Base-by-base conservation (phyloP, 2,888 invertebrate species). In the Caenorhabditis sp. region DNA sequence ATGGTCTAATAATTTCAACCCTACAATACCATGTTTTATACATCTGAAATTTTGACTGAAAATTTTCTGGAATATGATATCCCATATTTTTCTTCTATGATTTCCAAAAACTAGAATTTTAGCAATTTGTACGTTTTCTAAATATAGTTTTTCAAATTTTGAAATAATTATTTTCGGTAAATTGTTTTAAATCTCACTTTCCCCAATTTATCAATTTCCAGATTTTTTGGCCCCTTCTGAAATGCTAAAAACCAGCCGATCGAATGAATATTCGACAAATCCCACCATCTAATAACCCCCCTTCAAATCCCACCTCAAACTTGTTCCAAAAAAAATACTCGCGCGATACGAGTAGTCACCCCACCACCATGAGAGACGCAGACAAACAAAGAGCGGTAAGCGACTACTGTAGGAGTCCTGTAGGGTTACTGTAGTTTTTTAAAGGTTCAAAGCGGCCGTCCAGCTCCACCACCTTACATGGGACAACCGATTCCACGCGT, bases 381-480 rank as follows among this genome's bases (percentile, higher is more conserved):
- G 50, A 50, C 7, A 50, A 20, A 50, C 3, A 38, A 14, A 38
- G 38, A 38, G 38, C 7, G 38, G 14, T 7, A 38, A 14, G 14
- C 14, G 38, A 7, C 8, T 10, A 38, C 14, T 14, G 14, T 38
- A 10, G 8, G 38, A 38, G 38, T 38, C 14, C 38, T 14, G 57
- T n/a, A n/a, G n/a, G n/a, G n/a, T n/a, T n/a, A n/a, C n/a, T n/a
- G n/a, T n/a, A 38, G 43, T 10, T 61, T 17, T 4, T 4, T n/a
- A 50, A 53, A 20, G 23, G 23, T 3, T 53, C 7, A 20, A 7
- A 65, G 60, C 56, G 60, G 61, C 36, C 57, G 57, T 17, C 67
- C 72, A 61, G 72, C 72, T 50, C 72, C 72, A 31, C 72, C 72
- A n/a, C 72, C 72, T 4, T 72, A 72, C 31, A 62, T 65, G 14